Evolutionary conservation across 37 sponge, comb jelly and placozoan species (phyloP).

Genomic region (Chondrilla cf. caribensis): DNA sequence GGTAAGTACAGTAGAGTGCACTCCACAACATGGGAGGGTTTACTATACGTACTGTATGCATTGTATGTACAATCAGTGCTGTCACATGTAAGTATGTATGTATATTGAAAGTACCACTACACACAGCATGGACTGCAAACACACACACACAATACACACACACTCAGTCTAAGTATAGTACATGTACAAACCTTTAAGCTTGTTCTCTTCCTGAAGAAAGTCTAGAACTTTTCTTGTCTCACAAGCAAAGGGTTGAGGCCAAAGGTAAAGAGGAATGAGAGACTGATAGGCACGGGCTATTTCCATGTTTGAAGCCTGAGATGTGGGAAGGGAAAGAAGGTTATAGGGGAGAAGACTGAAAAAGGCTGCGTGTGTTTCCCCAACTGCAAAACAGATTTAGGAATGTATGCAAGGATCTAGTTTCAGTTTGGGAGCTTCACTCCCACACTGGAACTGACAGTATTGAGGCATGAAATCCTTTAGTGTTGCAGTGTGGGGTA

Average conservation of each 20-base stretch:
- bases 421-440: background rate
- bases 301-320: conserved; percentile 33
- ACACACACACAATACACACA: no score
- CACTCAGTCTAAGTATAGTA: no score
- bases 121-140: no score
- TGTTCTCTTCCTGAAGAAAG: conserved; percentile 59
- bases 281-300: conserved; percentile 50
- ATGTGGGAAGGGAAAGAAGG: background rate
- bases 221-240: conserved; percentile 53
- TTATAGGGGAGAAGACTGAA: background rate
- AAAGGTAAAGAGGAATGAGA: conserved; percentile 84
- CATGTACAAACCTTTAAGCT: conserved; percentile 45
- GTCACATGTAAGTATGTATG: no score
- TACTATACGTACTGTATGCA: no score
- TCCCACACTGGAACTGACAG: no score
- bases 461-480: no score
- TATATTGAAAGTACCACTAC: no score
- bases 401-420: background rate
- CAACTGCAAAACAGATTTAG: background rate
- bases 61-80: no score
- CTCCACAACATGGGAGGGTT: no score
- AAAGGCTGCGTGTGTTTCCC: background rate
- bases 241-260: conserved; percentile 79
- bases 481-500: no score
- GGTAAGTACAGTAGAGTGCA: no score